Evolutionary conservation across 2,797 vertebrate genomes (phyloP), one percentile per base, ranked within the genome.

Genomic region (Malurus splendens): DNA sequence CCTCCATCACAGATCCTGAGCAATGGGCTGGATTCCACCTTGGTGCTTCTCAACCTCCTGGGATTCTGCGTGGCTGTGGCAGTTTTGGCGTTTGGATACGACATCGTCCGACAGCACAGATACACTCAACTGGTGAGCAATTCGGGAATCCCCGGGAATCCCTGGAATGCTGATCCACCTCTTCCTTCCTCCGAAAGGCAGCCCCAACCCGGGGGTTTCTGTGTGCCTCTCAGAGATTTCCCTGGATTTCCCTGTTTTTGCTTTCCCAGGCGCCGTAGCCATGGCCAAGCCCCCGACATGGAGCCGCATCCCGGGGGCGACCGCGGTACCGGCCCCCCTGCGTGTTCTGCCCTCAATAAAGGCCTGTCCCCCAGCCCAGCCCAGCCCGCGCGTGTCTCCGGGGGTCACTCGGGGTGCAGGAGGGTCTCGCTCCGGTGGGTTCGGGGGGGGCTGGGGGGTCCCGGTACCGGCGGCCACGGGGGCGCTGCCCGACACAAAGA

Each of bases 91-190:
- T 82, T 82, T 0, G 89, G 87, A 13, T 32, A 64, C 44, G 14
- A 36, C 0, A 33, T 57, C 2, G 1, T 45, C 59, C 85, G 7
- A 77, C 75, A 79, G 42, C 80, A 85, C 13, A 11, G 6, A 13
- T 95, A 96, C 62, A 62, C 2, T 0, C 65, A 11, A 11, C 74
- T 94, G 95, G 92, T 95, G 62, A 90, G 93, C 39, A 27, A 36
- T 36, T 36, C 28, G 14, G 42, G 14, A 0, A 36, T 18, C 33
- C 52, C 0, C 9, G 36, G 36, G 11, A n/a, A 27, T 13, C 20
- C 44, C 32, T 1, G 44, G 20, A 44, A 32, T 2, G 19, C 25
- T 4, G 2, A 12, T 1, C 55, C 68, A 61, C 8, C 45, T 32
- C 11, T 32, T 30, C 56, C 47, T 14, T 10, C 42, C 47, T 5